These are phyloP conservation scores for Periophthalmus magnuspinnatus DNA, from an alignment of 2,797 vertebrate species.

Conservation along the genomic window DNA sequence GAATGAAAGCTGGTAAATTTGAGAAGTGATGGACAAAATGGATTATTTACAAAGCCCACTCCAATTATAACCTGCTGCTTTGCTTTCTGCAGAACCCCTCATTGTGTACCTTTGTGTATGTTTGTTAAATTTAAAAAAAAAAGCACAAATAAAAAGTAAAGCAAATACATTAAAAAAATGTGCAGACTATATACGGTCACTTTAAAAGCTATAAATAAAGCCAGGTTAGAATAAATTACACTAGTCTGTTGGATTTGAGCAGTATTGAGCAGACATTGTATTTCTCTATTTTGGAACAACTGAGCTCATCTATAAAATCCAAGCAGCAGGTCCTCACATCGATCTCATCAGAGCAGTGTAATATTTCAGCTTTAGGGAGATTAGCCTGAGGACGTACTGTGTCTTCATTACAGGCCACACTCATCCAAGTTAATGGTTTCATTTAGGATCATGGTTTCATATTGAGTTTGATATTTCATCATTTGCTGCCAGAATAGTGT, in stretches of 20 bases:
- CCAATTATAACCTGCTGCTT: no score
- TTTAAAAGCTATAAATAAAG: background rate
- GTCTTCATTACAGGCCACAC: constrained; percentile 6
- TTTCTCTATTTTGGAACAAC: background rate
- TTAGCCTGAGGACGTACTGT: constrained; percentile 3
- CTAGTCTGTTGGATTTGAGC: background rate
- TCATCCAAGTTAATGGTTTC: background rate
- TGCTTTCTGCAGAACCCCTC: no score
- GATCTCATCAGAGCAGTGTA: constrained; percentile 2
- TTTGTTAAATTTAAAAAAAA: no score
- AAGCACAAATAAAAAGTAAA: no score
- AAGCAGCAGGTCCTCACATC: background rate
- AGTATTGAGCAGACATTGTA: background rate
- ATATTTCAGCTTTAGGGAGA: constrained; percentile 11
- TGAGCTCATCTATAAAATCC: background rate
- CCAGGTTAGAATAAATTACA: background rate
- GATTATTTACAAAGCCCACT: no score
- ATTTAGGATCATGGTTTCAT: background rate
- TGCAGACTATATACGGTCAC: no score
- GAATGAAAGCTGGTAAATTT: no score
- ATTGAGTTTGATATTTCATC: background rate
- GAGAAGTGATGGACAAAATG: no score
- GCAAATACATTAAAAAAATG: no score
- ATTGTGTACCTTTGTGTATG: no score
- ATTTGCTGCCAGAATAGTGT: background rate